Evolutionary conservation across 2,888 invertebrate genomes (phyloP), one percentile per base, ranked within the genome.

Genomic region (Metallyticus violacea): DNA sequence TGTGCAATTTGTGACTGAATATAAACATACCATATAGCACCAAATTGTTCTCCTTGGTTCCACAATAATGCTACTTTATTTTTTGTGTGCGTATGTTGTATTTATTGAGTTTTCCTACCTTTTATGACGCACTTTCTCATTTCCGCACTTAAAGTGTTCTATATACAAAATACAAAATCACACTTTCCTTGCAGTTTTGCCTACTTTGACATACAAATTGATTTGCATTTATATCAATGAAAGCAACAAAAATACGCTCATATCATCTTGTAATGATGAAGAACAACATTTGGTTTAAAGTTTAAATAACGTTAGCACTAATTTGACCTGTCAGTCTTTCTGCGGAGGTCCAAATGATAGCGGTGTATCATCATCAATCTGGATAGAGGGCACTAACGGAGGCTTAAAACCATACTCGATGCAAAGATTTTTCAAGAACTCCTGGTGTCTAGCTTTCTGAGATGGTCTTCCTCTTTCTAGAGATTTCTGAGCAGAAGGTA

Each of bases 361-460:
- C 2, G 40, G 15, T 4, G 85, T 85, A 27, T 96, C 94, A 88
- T 96, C 94, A 90, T 96, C 96, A 9, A 97, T 95, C 91, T 97
- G 96, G 5, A 96, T 93, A 0, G 97, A 97, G 0, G 97, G 97
- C 88, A 96, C 94, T 89, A 97, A 91, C 0, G 97, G 97, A 0
- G 97, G 97, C 89, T 95, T 96, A 89, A 97, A 97, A 2, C 90
- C 95, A 89, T 97, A 97, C 89, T 97, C 97, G 90, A 97, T 94
- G 89, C 95, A 94, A 0, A 97, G 92, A 88, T 94, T 94, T 86
- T 94, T 93, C 9, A 86, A 77, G 26, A 85, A 79, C 7, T 79
- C 82, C 22, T 85, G 86, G 78, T 87, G 26, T 40, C 80, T 77
- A 7, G 30, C 6, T 9, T 30, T 79, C 9, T 79, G 79, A 22